Base-by-base conservation (phyloP, 2,888 invertebrate genomes). In the Cancer borealis region DNA sequence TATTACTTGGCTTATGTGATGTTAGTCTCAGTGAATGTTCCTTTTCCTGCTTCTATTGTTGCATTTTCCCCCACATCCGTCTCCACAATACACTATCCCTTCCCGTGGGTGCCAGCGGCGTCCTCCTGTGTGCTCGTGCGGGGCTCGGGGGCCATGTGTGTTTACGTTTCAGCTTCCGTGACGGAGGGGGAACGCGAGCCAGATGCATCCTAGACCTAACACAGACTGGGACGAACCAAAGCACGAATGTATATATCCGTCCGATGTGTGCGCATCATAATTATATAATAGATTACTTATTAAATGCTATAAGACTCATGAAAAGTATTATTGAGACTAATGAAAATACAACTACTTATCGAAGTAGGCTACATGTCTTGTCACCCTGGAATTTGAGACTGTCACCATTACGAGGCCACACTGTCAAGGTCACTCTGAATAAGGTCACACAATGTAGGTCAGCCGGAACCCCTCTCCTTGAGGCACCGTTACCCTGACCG, bases 61-160 rank as follows among this genome's bases (percentile, higher is more conserved):
- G 17, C 54, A 54, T 54, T 12, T 3, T 17, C 17, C 3, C 14
- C 3, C 17, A 54, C 14, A 54, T 54, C 54, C 12, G 12, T 54
- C 12, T 17, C 12, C 17, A 12, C 6, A 54, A 54, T 54, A 54
- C 2, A 12, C 0, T 54, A 54, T 54, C 54, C 12, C 54, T 17
- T 54, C 17, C 3, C 54, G 14, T 17, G 73, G 3, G n/a, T n/a
- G 73, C 73, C 21, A 73, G 73, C 3, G 73, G 8, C 26, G n/a
- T n/a, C 73, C 73, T 26, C 73, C 73, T 73, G 73, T 73, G 73
- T 73, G 73, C 73, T 73, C 73, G 73, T 73, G 73, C 73, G n/a
- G 0, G n/a, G 73, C 1, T 54, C 54, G n/a, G n/a, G 8, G 73
- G 73, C 17, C 73, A 73, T 73, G 73, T 73, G 73, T 73, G 73